Base-by-base conservation (phyloP, 2,888 invertebrate species). In the Nymphalis c-album region DNA sequence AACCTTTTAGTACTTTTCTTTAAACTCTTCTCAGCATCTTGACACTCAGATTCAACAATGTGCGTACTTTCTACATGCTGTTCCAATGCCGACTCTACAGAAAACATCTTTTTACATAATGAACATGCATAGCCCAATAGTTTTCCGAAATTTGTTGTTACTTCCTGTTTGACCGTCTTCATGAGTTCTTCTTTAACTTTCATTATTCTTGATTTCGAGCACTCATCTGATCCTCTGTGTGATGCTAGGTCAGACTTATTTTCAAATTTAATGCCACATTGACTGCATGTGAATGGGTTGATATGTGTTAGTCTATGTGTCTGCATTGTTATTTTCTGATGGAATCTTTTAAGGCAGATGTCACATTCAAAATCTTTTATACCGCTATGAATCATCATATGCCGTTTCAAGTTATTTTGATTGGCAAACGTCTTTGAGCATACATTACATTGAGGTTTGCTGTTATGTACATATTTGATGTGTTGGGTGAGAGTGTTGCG, bases 291-390 rank as follows among this genome's bases (percentile, higher is more conserved):
- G 62, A 85, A 84, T 0, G 86, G 85, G 62, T 90, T 85, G 65
- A 88, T 76, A 62, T 93, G 92, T 0, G 90, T 91, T 45, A 92
- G 67, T 65, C 88, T 79, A 67, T 93, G 93, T 0, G 92, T 92
- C 72, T 92, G 92, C 92, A 93, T 90, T 1, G 92, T 90, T 17
- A 90, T 91, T 76, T 91, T 92, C 63, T 92, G 92, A 65, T 88
- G 88, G 76, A 93, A 93, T 46, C 87, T 77, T 70, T 91, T 92
- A 16, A 79, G 81, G 73, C 93, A 93, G 13, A 93, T 83, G 64
- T 92, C 91, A 77, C 93, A 93, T 73, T 88, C 87, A 71, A 88
- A 93, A n/a, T 91, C 89, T 71, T 86, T 84, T 2, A 89, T 76
- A 0, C 91, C 92, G 0, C 77, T 85, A 68, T 93, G 93, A 8